A percentile compares a stretch with the other conserved stretches of the same genome.
phyloP scores from a whole-genome alignment of 64 coral and sea anemone genomes.

The Orbicella faveolata region DNA sequence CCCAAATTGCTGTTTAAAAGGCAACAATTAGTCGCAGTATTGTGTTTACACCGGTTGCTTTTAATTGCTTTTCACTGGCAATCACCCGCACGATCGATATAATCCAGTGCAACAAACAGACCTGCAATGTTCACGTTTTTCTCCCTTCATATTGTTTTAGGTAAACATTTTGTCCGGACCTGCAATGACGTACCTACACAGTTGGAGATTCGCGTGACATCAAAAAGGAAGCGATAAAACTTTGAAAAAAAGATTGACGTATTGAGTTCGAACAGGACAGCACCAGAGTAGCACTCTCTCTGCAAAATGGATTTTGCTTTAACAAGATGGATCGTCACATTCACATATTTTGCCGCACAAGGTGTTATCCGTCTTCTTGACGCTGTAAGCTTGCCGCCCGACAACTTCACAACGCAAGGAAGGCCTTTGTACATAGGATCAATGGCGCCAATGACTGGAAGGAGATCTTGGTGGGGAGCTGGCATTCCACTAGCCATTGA shows the following conservation, averaged over 20 bases:
- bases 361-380: neutral
- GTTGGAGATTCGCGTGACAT: neutral
- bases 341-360: neutral
- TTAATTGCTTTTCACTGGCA: too few species aligned
- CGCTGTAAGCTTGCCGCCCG: neutral
- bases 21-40: too few species aligned
- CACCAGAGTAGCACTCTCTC: too few species aligned
- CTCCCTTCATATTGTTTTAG: neutral
- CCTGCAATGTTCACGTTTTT: too few species aligned
- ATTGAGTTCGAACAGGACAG: too few species aligned
- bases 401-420: neutral
- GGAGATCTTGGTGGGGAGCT: slow-evolving; percentile 56
- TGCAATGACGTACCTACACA: neutral
- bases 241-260: too few species aligned
- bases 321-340: neutral
- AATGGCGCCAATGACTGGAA: slow-evolving; percentile 58
- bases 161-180: neutral
- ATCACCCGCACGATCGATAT: too few species aligned
- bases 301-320: neutral
- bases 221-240: too few species aligned
- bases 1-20: too few species aligned
- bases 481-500: slow-evolving; percentile 56
- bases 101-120: too few species aligned
- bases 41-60: too few species aligned
- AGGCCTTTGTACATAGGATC: slow-evolving; percentile 27